Base-by-base conservation (phyloP, 2,797 vertebrate genomes). In the Scleropages formosus region DNA sequence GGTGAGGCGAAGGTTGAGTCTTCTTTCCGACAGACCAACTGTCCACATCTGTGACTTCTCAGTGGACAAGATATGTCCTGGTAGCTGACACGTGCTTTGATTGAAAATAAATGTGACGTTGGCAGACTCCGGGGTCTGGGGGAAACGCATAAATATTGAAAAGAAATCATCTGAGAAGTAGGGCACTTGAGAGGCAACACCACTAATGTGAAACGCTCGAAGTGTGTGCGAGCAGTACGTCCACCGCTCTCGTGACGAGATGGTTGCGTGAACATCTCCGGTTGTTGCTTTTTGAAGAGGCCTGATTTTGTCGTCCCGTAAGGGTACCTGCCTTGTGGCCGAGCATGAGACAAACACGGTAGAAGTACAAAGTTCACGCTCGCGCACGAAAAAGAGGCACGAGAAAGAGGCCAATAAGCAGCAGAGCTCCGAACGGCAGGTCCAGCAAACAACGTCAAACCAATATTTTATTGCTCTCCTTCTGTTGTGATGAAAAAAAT, bases 91-190 rank as follows among this genome's bases (percentile, higher is more conserved):
- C 20, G 69, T 49, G 15, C 60, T 53, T 73, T 20, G 39, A 65
- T 49, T 73, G 75, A 72, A 72, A 65, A 71, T 66, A 62, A 59
- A 77, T 73, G 31, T 51, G 24, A 44, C 62, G 56, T 69, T 69
- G 72, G 58, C 64, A 62, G 47, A 49, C 44, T 61, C 56, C 49
- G 18, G 77, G 15, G 44, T 61, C 75, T 47, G 44, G 75, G 64
- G 70, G 61, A 69, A 53, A 26, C 26, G 78, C 58, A 78, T 78
- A 59, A 61, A 69, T 78, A 68, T 27, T 78, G 65, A 66, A 78
- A 73, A 51, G 66, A 18, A 62, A n/a, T 47, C 18, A 20, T 64
- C 53, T 77, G 24, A 67, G 44, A 77, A 77, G 49, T 61, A 73
- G 76, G 70, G 15, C 71, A 73, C 20, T 27, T 72, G 69, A 15